Evolutionary conservation across 2,797 vertebrate genomes (phyloP), one percentile per base, ranked within the genome.

Genomic region (Philypnodon macrostomus): DNA sequence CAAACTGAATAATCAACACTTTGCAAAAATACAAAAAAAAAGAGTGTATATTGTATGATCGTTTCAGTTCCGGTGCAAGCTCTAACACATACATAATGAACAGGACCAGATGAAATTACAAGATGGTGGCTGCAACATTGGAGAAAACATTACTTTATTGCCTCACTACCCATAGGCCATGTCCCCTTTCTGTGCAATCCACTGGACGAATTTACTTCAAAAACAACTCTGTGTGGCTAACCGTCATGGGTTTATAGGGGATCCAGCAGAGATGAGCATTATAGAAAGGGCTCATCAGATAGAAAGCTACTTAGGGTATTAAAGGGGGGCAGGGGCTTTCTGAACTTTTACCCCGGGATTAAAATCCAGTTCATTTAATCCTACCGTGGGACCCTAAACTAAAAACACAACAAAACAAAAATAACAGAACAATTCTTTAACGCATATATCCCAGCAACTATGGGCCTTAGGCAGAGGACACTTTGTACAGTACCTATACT

Each of bases 291-390:
- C n/a, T n/a, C n/a, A n/a, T n/a, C n/a, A 72, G 67, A 84, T 61
- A 75, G 53, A 74, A 77, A 75, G 60, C 66, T 73, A 56, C 75
- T 85, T 69, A 70, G 48, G 44, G 60, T 77, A 77, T 82, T 80
- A 73, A 80, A 78, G 12, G 70, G 68, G 74, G 73, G 58, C 70
- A 76, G 47, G 48, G 70, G n/a, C 54, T 72, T 40, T 68, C 51
- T 66, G 62, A 75, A 70, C 55, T 78, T 80, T 74, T 62, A 71
- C 66, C 64, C 64, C 55, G 63, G 60, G 77, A 81, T 82, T 81
- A 70, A 76, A 79, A 75, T 29, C 21, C 21, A 70, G 60, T 76
- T 75, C 10, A 68, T 75, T 74, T 71, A 67, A 80, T 83, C 73
- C 64, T 49, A 64, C 46, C 8, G 36, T 60, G 72, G 64, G 73